phyloP scores from a whole-genome alignment of 2,888 invertebrate genomes.

The Nebria brevicollis region DNA sequence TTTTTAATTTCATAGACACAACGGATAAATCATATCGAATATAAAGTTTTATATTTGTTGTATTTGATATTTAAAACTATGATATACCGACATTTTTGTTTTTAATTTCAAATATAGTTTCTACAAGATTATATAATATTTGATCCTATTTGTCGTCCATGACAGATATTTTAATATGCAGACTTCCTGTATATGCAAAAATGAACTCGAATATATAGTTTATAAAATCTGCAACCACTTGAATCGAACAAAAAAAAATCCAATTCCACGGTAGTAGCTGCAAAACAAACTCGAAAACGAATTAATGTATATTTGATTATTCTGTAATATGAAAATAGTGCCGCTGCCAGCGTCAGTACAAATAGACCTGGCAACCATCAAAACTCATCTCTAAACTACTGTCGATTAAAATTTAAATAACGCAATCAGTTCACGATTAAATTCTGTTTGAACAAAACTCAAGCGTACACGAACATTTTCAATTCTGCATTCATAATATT shows the following conservation, averaged over 20 bases:
- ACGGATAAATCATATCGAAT: too few relatives aligned
- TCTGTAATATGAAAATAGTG: background rate
- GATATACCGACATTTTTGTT: too few relatives aligned
- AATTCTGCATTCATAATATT: background rate
- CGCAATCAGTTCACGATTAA: background rate
- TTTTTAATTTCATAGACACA: background rate
- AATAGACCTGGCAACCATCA: background rate
- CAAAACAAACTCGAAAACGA: background rate
- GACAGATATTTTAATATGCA: background rate
- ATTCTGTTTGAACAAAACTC: background rate
- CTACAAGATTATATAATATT: too few relatives aligned
- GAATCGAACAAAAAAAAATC: background rate
- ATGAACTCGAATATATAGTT: background rate
- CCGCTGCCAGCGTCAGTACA: background rate
- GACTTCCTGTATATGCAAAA: background rate
- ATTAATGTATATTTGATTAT: slow-evolving; percentile 1
- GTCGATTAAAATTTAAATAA: slow-evolving; percentile 1
- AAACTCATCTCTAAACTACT: too few relatives aligned
- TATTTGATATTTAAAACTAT: too few relatives aligned
- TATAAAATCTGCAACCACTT: background rate
- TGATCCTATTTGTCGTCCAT: too few relatives aligned
- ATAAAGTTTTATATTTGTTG: too few relatives aligned
- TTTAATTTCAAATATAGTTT: too few relatives aligned
- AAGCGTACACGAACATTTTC: background rate
- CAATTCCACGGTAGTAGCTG: background rate